Evolutionary conservation across 2,888 invertebrate genomes (phyloP), one percentile per base, ranked within the genome.

Genomic region (Diarsia rubi): DNA sequence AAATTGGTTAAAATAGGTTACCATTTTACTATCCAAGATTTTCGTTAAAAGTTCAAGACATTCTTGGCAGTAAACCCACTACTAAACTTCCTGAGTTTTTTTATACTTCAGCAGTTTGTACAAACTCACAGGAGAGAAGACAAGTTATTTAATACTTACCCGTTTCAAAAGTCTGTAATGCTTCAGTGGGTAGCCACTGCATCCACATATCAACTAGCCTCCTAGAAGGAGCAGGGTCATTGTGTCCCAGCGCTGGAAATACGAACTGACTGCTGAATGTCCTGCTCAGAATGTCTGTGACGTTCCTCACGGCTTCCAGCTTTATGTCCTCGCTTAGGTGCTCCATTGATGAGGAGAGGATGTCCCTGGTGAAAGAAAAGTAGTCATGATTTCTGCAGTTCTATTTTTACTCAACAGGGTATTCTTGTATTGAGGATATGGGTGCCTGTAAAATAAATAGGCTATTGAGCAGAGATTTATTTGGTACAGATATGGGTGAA

Each of bases 261-360:
- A 99, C 98, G 91, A 98, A 98, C 93, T 98, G 98, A 82, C 98
- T 98, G 88, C 98, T 98, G 95, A 98, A 99, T 59, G 98, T 98
- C 89, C 98, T 97, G 82, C 98, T 97, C 83, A 99, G 97, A 80
- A 98, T 96, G 81, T 98, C 98, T 2, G 98, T 98, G 81, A 98
- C 97, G 93, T 98, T 99, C 88, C 98, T 97, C 79, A 99, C 97
- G 65, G 98, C 97, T 89, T 97, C 97, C 89, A 98, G 95, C 87
- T 98, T 98, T 86, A 97, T 97, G 82, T 97, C 97, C 82, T 98
- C 98, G 84, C 97, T 97, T 81, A 98, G 95, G 69, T 97, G 97
- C 82, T 97, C 97, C 91, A 97, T 97, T 59, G 98, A 97, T 88
- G 98, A 98, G 16, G 99, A 98, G 83, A 98, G 97, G 69, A 98